Evolutionary conservation across 2,888 invertebrate genomes (phyloP).

Genomic region (Diarsia brunnea): DNA sequence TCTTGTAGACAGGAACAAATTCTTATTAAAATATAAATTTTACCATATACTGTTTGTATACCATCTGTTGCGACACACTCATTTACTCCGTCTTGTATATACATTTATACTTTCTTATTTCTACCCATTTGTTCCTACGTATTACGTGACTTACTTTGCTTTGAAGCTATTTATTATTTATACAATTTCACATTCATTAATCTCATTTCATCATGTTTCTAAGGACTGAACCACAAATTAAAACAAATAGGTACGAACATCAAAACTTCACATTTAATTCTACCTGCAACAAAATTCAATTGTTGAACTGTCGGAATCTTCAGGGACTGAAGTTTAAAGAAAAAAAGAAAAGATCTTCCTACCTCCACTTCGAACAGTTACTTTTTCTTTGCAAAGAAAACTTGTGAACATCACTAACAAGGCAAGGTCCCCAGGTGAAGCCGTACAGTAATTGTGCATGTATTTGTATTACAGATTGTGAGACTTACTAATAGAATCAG

Average conservation of each 20-base stretch:
- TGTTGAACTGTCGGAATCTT: constrained; percentile 24
- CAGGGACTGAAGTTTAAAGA: constrained; percentile 22
- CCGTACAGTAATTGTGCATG: constrained; percentile 49
- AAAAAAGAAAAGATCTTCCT: constrained; percentile 18
- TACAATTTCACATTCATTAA: constrained; percentile 9
- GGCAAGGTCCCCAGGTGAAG: constrained; percentile 50
- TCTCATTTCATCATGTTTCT: neutral
- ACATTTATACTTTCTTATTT: neutral
- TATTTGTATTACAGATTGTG: constrained; percentile 44
- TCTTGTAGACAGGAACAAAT: neutral
- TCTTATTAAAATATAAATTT: neutral
- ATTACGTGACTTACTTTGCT: constrained; percentile 22
- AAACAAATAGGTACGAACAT: neutral
- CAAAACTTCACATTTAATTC: constrained; percentile 4
- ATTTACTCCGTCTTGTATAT: constrained; percentile 16
- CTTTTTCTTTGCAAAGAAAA: constrained; percentile 49
- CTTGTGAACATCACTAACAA: constrained; percentile 55
- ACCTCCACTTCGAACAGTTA: constrained; percentile 22
- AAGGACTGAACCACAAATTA: neutral
- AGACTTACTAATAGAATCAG: constrained; percentile 44
- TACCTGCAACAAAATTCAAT: constrained; percentile 22
- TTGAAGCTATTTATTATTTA: constrained; percentile 7
- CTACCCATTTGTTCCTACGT: neutral
- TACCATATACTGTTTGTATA: constrained; percentile 1
- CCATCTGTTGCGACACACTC: constrained; percentile 14